These are phyloP conservation scores for Chaetogeoica ovagalla DNA, from an alignment of 2,888 invertebrate species.

Conservation along the genomic window DNA sequence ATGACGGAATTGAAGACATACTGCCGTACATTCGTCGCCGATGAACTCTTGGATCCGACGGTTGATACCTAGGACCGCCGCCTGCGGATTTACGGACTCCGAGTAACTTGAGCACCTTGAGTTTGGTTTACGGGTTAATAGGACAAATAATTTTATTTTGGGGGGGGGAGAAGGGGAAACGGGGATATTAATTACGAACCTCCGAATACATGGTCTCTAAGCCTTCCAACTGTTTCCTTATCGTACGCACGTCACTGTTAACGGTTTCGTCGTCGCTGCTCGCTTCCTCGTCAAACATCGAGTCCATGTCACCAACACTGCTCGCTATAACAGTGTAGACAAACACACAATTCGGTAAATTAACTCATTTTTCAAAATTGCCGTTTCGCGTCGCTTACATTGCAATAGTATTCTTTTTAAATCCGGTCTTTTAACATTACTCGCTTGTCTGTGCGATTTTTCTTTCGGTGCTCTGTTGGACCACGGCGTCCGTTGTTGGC, in stretches of 20 bases:
- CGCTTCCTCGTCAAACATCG: constrained; percentile 67
- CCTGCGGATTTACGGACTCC: constrained; percentile 64
- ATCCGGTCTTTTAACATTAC: constrained; percentile 31
- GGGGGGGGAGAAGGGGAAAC: neutral
- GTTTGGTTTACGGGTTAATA: constrained; percentile 49
- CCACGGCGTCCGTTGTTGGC: constrained; percentile 42
- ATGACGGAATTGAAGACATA: constrained; percentile 80
- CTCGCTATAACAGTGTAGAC: constrained; percentile 51
- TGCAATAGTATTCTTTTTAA: constrained; percentile 44
- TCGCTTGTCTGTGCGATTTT: constrained; percentile 34
- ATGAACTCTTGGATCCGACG: constrained; percentile 64
- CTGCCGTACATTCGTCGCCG: constrained; percentile 72
- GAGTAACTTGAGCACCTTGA: constrained; percentile 66
- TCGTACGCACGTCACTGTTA: constrained; percentile 67
- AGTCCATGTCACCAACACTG: constrained; percentile 64
- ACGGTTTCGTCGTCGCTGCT: constrained; percentile 67
- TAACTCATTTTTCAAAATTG: too few relatives aligned
- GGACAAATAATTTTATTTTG: neutral
- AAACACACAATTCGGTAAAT: too few relatives aligned
- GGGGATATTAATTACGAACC: constrained; percentile 61
- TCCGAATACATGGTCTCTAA: constrained; percentile 86
- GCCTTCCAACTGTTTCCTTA: constrained; percentile 78
- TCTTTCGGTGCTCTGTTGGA: constrained; percentile 32
- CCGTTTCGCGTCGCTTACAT: constrained; percentile 1
- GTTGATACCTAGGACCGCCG: constrained; percentile 62